These are phyloP conservation scores for Ochotona curzoniae DNA, from an alignment of 2,113 vertebrate species.

Conservation along the genomic window DNA sequence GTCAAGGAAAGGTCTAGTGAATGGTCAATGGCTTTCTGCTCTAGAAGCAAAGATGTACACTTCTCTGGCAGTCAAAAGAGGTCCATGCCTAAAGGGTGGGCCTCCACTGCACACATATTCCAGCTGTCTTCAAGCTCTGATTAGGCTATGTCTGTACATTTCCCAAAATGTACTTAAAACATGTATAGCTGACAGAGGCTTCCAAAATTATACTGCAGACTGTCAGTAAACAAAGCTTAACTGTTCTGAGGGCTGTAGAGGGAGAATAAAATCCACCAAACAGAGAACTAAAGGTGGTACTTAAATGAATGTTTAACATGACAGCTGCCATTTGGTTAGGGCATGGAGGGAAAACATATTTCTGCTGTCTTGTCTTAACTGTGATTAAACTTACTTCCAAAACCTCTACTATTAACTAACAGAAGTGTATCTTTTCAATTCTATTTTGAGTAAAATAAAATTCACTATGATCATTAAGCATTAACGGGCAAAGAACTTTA, in stretches of 20 bases:
- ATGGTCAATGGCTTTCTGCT: background rate
- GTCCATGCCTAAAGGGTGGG: background rate
- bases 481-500: background rate
- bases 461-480: background rate
- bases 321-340: background rate
- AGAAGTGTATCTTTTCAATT: background rate
- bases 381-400: background rate
- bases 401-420: background rate
- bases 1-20: background rate
- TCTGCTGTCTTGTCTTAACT: background rate
- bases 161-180: background rate
- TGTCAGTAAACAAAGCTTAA: background rate
- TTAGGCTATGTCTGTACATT: background rate
- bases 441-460: slow-evolving; percentile 42
- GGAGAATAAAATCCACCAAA: background rate
- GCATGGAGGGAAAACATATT: background rate
- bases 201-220: background rate
- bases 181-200: background rate
- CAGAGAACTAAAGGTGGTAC: background rate
- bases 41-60: background rate
- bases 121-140: background rate
- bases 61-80: background rate
- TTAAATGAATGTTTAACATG: background rate
- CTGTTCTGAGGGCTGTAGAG: too few relatives aligned
- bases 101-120: background rate